Conservation (phyloP, 2,888 invertebrate genomes). For the Autographa pulchrina region DNA sequence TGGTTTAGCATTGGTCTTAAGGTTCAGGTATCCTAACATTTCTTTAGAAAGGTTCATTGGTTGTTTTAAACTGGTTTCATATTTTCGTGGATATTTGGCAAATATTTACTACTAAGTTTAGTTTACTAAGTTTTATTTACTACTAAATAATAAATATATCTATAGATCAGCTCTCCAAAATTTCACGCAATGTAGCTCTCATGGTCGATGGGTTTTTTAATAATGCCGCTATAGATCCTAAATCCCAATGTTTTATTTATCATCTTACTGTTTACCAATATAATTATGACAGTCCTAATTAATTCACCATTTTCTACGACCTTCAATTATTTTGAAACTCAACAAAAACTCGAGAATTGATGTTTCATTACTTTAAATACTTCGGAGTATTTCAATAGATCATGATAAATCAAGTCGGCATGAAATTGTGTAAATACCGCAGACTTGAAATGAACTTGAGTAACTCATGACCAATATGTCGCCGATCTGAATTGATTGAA, state of each 20-base stretch:
- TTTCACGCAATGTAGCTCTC: neutral
- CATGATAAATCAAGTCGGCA: conserved; percentile 64
- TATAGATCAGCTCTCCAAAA: neutral
- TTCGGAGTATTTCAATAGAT: conserved; percentile 56
- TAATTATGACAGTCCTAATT: conserved; percentile 42
- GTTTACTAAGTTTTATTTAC: too few species aligned
- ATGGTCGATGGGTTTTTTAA: conserved; percentile 20
- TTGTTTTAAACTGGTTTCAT: neutral
- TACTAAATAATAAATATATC: too few species aligned
- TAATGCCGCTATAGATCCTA: conserved; percentile 23
- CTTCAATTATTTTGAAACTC: conserved; percentile 64
- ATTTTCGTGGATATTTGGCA: neutral
- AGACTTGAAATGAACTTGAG: conserved; percentile 49
- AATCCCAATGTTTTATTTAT: conserved; percentile 30
- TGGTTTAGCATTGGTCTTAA: conserved; percentile 18
- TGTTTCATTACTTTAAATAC: conserved; percentile 59
- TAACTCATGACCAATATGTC: conserved; percentile 41
- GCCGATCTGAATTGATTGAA: conserved; percentile 12
- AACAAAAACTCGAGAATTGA: conserved; percentile 61
- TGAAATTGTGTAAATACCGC: conserved; percentile 68
- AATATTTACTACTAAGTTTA: too few species aligned
- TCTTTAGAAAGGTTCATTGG: conserved; percentile 15
- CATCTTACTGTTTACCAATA: conserved; percentile 26
- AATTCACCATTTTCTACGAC: conserved; percentile 57
- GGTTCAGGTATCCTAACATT: conserved; percentile 15